Evolutionary conservation across 1,140 invertebrate genomes (phyloP).

Genomic region (Drosophila ohnishii): DNA sequence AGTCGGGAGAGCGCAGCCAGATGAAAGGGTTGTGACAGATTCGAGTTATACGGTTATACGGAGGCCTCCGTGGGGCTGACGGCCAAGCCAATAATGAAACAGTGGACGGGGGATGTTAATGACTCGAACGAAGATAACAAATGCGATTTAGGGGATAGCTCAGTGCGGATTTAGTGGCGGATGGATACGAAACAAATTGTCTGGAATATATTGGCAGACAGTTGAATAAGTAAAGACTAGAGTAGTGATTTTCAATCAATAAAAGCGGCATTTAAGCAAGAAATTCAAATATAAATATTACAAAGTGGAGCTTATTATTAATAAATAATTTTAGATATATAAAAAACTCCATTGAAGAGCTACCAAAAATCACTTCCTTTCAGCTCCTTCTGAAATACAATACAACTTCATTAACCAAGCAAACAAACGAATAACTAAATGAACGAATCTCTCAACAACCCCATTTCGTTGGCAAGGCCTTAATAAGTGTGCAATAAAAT

Average conservation of each 20-base stretch:
- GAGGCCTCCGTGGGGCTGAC: neutral
- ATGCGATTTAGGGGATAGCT: slow-evolving; percentile 30
- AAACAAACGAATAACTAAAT: slow-evolving; percentile 35
- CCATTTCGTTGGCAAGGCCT: slow-evolving; percentile 19
- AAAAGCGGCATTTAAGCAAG: neutral
- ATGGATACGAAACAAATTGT: slow-evolving; percentile 30
- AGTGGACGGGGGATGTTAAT: slow-evolving; percentile 25
- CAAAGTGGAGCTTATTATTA: neutral
- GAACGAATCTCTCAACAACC: slow-evolving; percentile 19
- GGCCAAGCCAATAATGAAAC: neutral
- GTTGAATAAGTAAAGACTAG: neutral
- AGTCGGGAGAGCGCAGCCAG: slow-evolving; percentile 22
- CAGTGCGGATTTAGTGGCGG: slow-evolving; percentile 23
- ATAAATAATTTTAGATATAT: neutral
- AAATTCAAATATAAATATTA: neutral
- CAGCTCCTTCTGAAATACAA: slow-evolving; percentile 15
- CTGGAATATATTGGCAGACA: slow-evolving; percentile 9
- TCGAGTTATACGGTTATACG: slow-evolving; percentile 35
- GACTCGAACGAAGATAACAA: slow-evolving; percentile 39
- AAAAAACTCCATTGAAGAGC: neutral
- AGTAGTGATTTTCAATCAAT: neutral
- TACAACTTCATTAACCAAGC: slow-evolving; percentile 46
- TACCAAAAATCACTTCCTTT: neutral
- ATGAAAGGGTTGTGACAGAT: slow-evolving; percentile 46
- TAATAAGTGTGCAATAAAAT: slow-evolving; percentile 18